Percentiles rank a stretch among this genome's conserved stretches.
Conservation (phyloP, 2,888 invertebrate species). For the Schizotus pectinicornis region DNA sequence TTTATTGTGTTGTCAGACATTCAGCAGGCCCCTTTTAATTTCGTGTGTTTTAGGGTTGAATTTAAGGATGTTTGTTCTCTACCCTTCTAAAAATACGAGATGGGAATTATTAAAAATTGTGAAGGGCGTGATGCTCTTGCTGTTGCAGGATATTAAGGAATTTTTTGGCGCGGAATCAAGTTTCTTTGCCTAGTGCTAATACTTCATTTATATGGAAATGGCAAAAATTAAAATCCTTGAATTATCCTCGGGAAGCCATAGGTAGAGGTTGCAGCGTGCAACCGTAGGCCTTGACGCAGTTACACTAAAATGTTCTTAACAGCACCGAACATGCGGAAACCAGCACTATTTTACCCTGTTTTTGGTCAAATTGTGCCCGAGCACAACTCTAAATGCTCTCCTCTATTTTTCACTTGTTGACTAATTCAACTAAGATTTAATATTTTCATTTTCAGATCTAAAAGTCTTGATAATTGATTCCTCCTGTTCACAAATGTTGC, state of each 20-base stretch:
- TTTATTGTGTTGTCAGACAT: slow-evolving; percentile 36
- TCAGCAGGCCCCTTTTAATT: slow-evolving; percentile 29
- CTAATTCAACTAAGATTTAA: too few relatives aligned
- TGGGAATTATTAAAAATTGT: neutral
- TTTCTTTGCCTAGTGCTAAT: neutral
- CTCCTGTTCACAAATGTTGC: too few relatives aligned
- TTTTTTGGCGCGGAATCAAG: neutral
- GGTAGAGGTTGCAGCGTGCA: neutral
- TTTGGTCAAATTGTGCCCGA: too few relatives aligned
- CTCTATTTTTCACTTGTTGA: too few relatives aligned
- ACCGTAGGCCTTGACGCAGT: neutral
- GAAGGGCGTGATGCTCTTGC: slow-evolving; percentile 1
- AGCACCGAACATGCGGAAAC: neutral
- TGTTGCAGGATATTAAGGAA: neutral
- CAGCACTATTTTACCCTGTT: neutral
- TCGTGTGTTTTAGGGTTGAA: slow-evolving; percentile 24
- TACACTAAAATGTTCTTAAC: too few relatives aligned
- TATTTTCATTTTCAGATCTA: too few relatives aligned
- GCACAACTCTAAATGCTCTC: too few relatives aligned
- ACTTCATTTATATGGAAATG: neutral
- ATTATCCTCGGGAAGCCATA: slow-evolving; percentile 1
- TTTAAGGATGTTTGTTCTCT: slow-evolving; percentile 21
- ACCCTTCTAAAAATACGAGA: slow-evolving; percentile 4
- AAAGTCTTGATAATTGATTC: too few relatives aligned
- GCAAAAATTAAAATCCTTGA: slow-evolving; percentile 3